These are phyloP conservation scores for Gobio occitaniae DNA, from an alignment of 2,797 vertebrate genomes.

Conservation along the genomic window DNA sequence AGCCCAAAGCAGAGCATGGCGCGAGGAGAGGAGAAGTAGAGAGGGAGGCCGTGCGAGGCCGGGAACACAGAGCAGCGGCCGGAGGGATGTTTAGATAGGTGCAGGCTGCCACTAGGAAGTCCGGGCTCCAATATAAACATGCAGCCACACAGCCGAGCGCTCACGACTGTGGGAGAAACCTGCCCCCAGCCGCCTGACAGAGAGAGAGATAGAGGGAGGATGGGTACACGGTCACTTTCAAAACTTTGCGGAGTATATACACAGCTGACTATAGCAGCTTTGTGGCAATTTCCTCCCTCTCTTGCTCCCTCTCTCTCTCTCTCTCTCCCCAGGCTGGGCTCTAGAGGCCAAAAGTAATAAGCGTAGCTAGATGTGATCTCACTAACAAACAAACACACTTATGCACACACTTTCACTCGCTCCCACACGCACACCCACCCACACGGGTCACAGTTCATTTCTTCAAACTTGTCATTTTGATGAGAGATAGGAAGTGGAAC, in stretches of 20 bases:
- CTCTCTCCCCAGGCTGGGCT: constrained; percentile 59
- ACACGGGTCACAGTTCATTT: constrained; percentile 38
- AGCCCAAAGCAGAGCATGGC: constrained; percentile 33
- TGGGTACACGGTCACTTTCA: constrained; percentile 80
- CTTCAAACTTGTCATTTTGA: constrained; percentile 43
- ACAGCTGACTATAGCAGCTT: constrained; percentile 77
- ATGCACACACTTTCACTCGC: constrained; percentile 42
- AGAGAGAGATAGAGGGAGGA: constrained; percentile 73
- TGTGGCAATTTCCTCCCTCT: constrained; percentile 74
- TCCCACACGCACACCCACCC: constrained; percentile 32
- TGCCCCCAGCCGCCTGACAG: constrained; percentile 82
- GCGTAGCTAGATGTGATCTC: constrained; percentile 71
- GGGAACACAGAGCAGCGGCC: constrained; percentile 80
- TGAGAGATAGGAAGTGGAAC: constrained; percentile 28
- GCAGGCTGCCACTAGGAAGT: constrained; percentile 89
- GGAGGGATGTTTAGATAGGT: constrained; percentile 88
- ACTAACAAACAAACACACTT: constrained; percentile 53
- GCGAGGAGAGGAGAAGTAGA: constrained; percentile 10
- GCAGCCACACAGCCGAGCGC: constrained; percentile 83
- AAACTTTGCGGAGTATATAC: constrained; percentile 79
- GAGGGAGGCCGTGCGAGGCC: constrained; percentile 68
- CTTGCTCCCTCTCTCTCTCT: constrained; percentile 53
- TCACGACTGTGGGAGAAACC: constrained; percentile 86
- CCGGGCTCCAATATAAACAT: constrained; percentile 87
- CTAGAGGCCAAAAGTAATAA: constrained; percentile 69